Evolutionary conservation across 2,888 invertebrate genomes (phyloP).

Genomic region (Drosophila flavopinicola): DNA sequence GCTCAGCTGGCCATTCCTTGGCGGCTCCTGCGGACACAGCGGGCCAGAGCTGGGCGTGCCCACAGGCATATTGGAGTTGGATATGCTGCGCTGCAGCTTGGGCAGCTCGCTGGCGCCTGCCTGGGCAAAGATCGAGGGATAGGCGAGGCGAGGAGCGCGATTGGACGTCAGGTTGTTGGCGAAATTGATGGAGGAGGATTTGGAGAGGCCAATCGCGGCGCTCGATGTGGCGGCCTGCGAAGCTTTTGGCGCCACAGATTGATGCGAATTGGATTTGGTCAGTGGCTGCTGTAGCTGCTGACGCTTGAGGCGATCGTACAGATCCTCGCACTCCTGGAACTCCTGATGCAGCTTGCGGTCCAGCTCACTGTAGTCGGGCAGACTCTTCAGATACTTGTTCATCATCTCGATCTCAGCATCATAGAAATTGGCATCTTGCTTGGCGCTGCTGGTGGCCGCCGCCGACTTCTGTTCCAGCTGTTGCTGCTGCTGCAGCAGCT

Average conservation of each 20-base stretch:
- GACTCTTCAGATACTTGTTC: slow-evolving; percentile 84
- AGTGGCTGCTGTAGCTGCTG: slow-evolving; percentile 76
- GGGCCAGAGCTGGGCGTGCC: slow-evolving; percentile 30
- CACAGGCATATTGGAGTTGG: slow-evolving; percentile 81
- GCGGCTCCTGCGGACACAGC: slow-evolving; percentile 21
- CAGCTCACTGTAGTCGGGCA: slow-evolving; percentile 84
- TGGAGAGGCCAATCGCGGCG: slow-evolving; percentile 49
- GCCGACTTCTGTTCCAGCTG: slow-evolving; percentile 78
- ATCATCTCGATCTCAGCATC: slow-evolving; percentile 85
- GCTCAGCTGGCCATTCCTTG: slow-evolving; percentile 57
- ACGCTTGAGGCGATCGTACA: slow-evolving; percentile 83
- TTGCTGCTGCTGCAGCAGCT: slow-evolving; percentile 78
- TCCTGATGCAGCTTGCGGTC: slow-evolving; percentile 84
- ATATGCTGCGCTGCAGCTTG: slow-evolving; percentile 83
- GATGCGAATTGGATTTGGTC: slow-evolving; percentile 83
- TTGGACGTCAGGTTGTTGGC: slow-evolving; percentile 40
- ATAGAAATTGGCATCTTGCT: slow-evolving; percentile 82
- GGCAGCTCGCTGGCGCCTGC: slow-evolving; percentile 47
- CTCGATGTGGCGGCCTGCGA: slow-evolving; percentile 4
- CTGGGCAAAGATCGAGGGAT: slow-evolving; percentile 81
- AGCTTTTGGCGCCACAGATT: slow-evolving; percentile 59
- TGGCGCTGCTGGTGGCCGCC: slow-evolving; percentile 72
- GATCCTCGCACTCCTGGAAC: slow-evolving; percentile 84
- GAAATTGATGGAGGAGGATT: slow-evolving; percentile 79
- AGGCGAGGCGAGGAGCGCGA: slow-evolving; percentile 72